These are phyloP conservation scores for Alethe castanea DNA, from an alignment of 2,113 vertebrate species.

Conservation along the genomic window DNA sequence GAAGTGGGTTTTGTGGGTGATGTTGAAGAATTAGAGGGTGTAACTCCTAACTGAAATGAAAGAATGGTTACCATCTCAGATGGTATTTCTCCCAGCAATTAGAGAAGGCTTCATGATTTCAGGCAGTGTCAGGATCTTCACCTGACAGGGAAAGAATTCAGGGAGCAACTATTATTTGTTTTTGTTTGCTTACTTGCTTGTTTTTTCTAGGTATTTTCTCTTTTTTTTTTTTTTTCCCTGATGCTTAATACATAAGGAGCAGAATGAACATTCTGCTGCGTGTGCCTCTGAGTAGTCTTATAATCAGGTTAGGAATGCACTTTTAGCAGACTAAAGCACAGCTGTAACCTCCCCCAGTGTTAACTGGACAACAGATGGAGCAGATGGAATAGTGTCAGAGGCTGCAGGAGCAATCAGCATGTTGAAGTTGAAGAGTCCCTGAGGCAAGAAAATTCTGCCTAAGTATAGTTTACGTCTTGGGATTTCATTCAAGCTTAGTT, in stretches of 20 bases:
- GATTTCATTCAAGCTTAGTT: conserved; percentile 36
- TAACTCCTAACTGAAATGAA: neutral
- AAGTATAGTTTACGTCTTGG: neutral
- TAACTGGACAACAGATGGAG: conserved; percentile 56
- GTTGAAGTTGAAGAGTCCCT: neutral
- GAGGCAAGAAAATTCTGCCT: conserved; percentile 11
- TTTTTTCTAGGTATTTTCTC: neutral
- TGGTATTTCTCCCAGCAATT: neutral
- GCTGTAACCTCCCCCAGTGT: neutral
- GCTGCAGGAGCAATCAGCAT: conserved; percentile 4
- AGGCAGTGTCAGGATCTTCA: neutral
- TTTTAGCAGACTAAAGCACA: neutral
- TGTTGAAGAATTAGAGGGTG: neutral
- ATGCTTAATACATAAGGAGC: neutral
- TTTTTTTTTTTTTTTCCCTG: accelerated
- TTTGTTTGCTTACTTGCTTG: neutral
- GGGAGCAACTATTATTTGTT: neutral
- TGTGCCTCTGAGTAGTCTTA: neutral
- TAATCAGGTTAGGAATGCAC: neutral
- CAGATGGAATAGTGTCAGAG: conserved; percentile 52
- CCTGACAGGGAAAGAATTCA: neutral
- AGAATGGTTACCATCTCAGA: neutral
- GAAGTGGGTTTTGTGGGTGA: neutral
- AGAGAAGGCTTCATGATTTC: neutral
- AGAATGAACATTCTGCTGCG: neutral